Percentiles rank a stretch among this genome's conserved stretches.
These are phyloP conservation scores for Urocyon cinereoargenteus DNA, from an alignment of 2,797 vertebrate genomes.

Conservation along the genomic window DNA sequence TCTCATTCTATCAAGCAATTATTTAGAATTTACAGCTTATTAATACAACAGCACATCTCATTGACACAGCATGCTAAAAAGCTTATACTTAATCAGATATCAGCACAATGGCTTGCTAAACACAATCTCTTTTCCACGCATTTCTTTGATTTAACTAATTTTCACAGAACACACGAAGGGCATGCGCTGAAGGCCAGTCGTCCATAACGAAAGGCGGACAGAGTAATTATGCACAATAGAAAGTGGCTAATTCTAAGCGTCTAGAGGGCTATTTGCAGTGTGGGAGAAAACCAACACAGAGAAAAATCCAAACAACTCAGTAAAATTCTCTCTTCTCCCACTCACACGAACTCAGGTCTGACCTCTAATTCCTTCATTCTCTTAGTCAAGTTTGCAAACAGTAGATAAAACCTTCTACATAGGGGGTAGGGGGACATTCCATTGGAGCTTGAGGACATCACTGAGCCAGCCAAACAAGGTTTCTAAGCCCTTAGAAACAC, in stretches of 20 bases:
- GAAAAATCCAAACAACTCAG: not conserved
- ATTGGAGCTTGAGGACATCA: not conserved
- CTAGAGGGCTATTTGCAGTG: not conserved
- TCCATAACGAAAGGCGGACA: not conserved
- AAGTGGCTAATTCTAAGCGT: rapidly evolving
- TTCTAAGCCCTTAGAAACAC: not conserved
- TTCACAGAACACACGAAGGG: not conserved
- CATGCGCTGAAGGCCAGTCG: not conserved
- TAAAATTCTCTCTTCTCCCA: not conserved
- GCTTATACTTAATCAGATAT: conserved; percentile 68
- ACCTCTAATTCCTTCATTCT: not conserved
- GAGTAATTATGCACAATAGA: not conserved
- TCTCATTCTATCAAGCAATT: conserved; percentile 74
- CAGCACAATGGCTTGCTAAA: conserved; percentile 10
- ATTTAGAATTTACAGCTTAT: conserved; percentile 80
- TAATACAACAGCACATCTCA: conserved; percentile 70
- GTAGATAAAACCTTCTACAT: not conserved
- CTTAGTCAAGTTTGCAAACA: not conserved
- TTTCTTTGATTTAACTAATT: conserved; percentile 16
- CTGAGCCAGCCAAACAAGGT: not conserved
- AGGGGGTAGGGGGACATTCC: not conserved
- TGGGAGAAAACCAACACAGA: not conserved
- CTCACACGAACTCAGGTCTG: not conserved
- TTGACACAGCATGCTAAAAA: conserved; percentile 53
- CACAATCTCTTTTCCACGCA: not conserved